Evolutionary conservation across 2,797 vertebrate genomes (phyloP), one percentile per base, ranked within the genome.

Genomic region (Sciurus vulgaris): DNA sequence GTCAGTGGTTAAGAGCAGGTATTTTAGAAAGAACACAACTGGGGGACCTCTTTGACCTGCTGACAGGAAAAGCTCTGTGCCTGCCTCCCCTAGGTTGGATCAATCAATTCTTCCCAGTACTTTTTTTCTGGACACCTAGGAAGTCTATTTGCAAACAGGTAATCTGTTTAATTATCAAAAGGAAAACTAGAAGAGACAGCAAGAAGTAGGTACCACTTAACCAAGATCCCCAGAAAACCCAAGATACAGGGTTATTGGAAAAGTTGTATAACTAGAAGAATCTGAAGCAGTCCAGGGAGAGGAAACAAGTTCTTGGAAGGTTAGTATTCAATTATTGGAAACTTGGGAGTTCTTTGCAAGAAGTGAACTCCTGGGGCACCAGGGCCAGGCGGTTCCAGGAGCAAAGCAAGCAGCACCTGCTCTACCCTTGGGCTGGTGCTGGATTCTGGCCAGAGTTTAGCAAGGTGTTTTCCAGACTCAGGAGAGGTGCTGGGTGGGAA

Each of bases 141-240:
- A 79, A 85, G 35, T 93, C 51, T 86, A 61, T 11, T 44, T 93
- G 51, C 70, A 90, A 38, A 49, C 70, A 92, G 65, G 28, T 70
- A 82, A 93, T 69, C 59, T 59, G 6, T 63, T 12, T 72, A 87
- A 44, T 44, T 35, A 84, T 51, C 12, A 67, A 5, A 20, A 30
- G 44, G 38, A 44, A 33, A 56, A 56, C 73, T 15, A 8, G 61
- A 63, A 30, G 61, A 33, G 51, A 38, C 2, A 15, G 10, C 28
- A 33, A 44, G 28, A 90, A 15, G 18, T 5, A 90, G 26, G 81
- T 41, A 81, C 9, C 85, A 72, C 47, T 78, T 92, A 86, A 41
- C 12, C 51, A 88, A 92, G 56, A 93, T 6, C 28, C 3, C 2
- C 8, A 72, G 49, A 35, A 33, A 59, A 12, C 9, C 7, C 59